phyloP scores from a whole-genome alignment of 2,888 invertebrate genomes.

The Alitta virens region DNA sequence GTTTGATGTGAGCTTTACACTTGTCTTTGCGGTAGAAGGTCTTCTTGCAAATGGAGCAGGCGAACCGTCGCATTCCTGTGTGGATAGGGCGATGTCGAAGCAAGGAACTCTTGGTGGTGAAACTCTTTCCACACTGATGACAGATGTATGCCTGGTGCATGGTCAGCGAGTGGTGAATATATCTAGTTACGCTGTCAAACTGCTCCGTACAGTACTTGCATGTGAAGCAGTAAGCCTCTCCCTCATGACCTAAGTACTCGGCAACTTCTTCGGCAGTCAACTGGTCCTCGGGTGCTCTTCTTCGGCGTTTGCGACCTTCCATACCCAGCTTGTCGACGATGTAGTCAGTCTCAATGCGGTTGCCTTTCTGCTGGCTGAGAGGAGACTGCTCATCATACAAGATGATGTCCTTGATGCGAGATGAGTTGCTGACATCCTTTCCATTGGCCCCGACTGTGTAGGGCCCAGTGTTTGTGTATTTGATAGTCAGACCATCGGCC shows the following conservation, averaged over 20 bases:
- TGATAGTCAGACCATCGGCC: conserved; percentile 25
- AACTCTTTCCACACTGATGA: conserved; percentile 35
- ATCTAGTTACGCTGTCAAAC: conserved; percentile 20
- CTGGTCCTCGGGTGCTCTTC: conserved; percentile 29
- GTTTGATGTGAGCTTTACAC: conserved; percentile 35
- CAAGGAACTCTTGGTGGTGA: conserved; percentile 35
- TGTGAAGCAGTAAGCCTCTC: conserved; percentile 17
- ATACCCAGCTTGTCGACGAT: conserved; percentile 31
- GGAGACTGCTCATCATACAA: conserved; percentile 29
- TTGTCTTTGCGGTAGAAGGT: conserved; percentile 38
- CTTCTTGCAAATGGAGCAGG: conserved; percentile 35
- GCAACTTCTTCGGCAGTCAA: conserved; percentile 33
- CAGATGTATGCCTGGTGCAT: conserved; percentile 34
- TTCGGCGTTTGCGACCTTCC: conserved; percentile 27
- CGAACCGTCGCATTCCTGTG: conserved; percentile 34
- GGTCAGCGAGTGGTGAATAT: conserved; percentile 31
- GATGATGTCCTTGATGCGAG: conserved; percentile 29
- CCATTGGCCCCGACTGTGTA: conserved; percentile 26
- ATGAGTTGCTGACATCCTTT: conserved; percentile 23
- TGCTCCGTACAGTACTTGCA: conserved; percentile 30
- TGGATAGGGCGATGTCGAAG: conserved; percentile 36
- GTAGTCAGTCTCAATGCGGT: conserved; percentile 29
- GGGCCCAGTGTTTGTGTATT: conserved; percentile 26
- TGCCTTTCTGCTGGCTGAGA: conserved; percentile 22
- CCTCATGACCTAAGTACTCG: conserved; percentile 30